Percentiles rank a stretch among this genome's conserved stretches.
phyloP scores from a whole-genome alignment of 2,797 vertebrate genomes.

The Neosalanx taihuensis region DNA sequence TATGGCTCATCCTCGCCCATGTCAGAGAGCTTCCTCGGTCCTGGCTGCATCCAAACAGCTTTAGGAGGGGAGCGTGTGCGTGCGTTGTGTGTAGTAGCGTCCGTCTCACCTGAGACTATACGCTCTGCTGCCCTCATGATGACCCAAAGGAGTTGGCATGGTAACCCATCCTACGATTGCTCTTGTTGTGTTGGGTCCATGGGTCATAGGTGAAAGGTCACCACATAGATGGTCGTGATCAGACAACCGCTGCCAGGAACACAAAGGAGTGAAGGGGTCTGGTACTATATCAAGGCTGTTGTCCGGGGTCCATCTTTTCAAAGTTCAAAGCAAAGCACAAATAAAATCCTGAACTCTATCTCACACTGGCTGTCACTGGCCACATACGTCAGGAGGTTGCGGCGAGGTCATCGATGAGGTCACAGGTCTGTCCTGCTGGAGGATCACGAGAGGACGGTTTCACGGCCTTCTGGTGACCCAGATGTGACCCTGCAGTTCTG shows the following conservation, averaged over 20 bases:
- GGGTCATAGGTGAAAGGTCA: neutral
- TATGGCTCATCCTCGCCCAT: slow-evolving; percentile 50
- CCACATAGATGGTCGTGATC: neutral
- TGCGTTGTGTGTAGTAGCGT: neutral
- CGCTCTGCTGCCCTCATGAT: neutral
- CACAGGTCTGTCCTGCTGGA: slow-evolving; percentile 5
- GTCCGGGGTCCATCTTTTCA: neutral
- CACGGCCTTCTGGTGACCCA: slow-evolving; percentile 88
- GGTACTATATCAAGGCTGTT: neutral
- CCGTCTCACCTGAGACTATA: neutral
- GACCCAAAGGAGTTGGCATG: neutral
- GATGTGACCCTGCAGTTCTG: slow-evolving; percentile 79
- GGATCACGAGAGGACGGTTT: slow-evolving; percentile 64
- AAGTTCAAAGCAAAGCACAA: neutral
- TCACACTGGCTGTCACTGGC: neutral
- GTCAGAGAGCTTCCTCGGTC: slow-evolving; percentile 18
- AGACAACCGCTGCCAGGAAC: neutral
- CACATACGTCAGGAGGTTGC: too few relatives aligned
- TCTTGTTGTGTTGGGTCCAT: neutral
- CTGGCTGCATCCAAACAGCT: slow-evolving; percentile 20
- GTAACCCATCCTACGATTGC: neutral
- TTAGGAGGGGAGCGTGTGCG: neutral
- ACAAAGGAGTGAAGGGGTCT: too few relatives aligned
- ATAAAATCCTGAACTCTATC: neutral
- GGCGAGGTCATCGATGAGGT: neutral